A percentile compares a stretch with the other conserved stretches of the same genome.
Evolutionary conservation across 2,113 vertebrate genomes (phyloP).

Genomic region (Tychaedon coryphoeus): DNA sequence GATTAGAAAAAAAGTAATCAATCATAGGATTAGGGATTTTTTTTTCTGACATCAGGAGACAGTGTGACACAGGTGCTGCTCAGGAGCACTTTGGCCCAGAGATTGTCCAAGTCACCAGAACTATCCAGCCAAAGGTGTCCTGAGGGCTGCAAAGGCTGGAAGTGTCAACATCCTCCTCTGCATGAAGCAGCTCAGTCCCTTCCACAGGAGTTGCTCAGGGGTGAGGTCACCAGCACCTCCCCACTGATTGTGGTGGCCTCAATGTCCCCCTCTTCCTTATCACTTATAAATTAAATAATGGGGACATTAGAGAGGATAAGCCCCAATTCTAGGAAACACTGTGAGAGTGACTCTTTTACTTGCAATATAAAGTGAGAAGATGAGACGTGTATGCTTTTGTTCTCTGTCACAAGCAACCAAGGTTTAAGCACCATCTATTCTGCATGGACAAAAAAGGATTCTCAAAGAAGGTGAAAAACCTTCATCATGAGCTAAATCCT

Average conservation of each 20-base stretch:
- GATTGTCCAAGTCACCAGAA: neutral
- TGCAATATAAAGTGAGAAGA: neutral
- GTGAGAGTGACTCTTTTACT: neutral
- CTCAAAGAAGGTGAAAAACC: neutral
- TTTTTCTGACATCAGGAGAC: neutral
- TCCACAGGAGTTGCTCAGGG: rapidly evolving
- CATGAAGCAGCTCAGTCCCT: neutral
- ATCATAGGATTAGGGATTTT: neutral
- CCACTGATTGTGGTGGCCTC: rapidly evolving
- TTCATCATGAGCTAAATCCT: neutral
- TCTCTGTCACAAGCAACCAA: neutral
- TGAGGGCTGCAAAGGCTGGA: neutral
- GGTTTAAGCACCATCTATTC: neutral
- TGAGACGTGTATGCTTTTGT: neutral
- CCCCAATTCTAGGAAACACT: neutral
- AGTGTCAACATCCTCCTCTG: neutral
- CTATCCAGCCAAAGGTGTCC: neutral
- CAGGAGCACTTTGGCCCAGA: neutral
- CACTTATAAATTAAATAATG: neutral
- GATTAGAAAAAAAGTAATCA: neutral
- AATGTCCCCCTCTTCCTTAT: neutral
- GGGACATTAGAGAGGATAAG: neutral
- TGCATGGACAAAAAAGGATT: neutral
- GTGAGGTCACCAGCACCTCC: neutral
- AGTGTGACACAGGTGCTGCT: neutral